Base-by-base conservation (phyloP, 1,140 invertebrate genomes). In the Laupala kohalensis region DNA sequence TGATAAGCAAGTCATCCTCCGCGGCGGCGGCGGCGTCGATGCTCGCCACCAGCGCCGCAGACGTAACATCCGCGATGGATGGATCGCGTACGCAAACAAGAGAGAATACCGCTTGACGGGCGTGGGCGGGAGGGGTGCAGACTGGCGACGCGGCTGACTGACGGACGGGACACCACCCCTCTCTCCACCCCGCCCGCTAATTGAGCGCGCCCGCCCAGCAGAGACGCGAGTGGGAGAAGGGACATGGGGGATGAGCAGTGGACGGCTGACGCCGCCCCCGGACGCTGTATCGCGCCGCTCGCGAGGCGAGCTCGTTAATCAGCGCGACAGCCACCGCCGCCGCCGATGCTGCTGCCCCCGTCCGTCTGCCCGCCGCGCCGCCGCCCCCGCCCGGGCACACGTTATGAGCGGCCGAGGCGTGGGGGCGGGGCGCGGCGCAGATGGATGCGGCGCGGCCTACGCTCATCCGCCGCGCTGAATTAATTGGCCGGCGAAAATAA, bases 401-500 rank as follows among this genome's bases (percentile, higher is more conserved):
- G 37, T 53, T 53, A 53, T 53, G 37, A 53, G 37, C 37, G 37
- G 37, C 19, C 37, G 37, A 9, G 37, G 37, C 9, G 9, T 9
- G 37, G 37, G 37, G 37, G 37, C 37, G 37, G 37, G 37, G 37
- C 37, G n/a, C 37, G 37, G 9, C 1, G 6, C 37, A 53, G 37
- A 53, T 53, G 37, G 37, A 53, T 53, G 37, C 37, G 37, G 37
- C 37, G 1, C 1, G 1, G 1, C 37, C 37, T 9, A 53, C 37
- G 37, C 37, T 53, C 37, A 53, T 53, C 37, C 37, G 37, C 37
- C 1, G 37, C 9, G 37, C 23, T 66, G 23, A 66, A 66, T 66
- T 66, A 66, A 66, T 66, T 66, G 64, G 64, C 64, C 26, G 64
- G 64, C 26, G 64, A 66, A 66, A 66, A 66, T 66, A 66, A 66